Conservation (phyloP, 2,113 vertebrate genomes). For the Gila orcuttii region DNA sequence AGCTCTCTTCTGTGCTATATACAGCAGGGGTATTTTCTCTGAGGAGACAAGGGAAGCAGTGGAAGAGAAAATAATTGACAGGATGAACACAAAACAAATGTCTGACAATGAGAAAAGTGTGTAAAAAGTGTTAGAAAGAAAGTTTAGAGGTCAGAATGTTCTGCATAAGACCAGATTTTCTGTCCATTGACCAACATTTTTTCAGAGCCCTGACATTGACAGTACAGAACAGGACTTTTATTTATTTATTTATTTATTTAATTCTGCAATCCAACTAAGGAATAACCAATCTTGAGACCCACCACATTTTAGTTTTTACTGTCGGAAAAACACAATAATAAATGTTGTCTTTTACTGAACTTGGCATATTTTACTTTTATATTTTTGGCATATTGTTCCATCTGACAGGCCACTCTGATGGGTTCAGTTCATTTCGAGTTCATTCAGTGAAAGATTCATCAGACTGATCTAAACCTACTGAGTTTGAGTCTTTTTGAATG, state of each 20-base stretch:
- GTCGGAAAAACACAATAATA: background rate
- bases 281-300: background rate
- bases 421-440: background rate
- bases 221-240: too few species aligned
- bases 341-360: background rate
- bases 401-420: background rate
- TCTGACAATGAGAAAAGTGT: background rate
- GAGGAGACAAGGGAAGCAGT: background rate
- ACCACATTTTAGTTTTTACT: background rate
- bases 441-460: background rate
- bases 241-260: too few species aligned
- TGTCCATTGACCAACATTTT: background rate
- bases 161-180: background rate
- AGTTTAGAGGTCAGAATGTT: background rate
- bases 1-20: slow-evolving; percentile 1
- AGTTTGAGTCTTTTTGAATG: background rate
- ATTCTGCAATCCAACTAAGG: background rate
- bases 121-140: background rate
- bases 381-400: background rate
- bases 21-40: background rate
- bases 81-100: background rate
- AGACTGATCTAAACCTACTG: background rate
- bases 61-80: background rate
- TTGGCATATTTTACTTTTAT: background rate
- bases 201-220: background rate